phyloP scores from a whole-genome alignment of 2,888 invertebrate genomes.

The Penaeus monodon region DNA sequence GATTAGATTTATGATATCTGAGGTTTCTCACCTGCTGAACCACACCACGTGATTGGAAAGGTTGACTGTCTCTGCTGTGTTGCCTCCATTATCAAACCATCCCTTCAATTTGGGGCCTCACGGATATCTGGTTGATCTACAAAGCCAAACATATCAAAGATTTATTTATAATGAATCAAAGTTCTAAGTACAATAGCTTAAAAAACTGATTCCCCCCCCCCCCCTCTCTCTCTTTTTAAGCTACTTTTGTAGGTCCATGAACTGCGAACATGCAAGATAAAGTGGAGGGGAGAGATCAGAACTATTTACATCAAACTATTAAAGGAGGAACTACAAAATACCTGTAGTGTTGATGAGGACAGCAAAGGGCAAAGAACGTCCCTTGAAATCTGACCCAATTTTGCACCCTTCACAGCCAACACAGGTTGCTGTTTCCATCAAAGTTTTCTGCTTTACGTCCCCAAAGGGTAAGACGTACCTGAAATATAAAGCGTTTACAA shows the following conservation, averaged over 20 bases:
- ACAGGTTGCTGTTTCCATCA: slow-evolving; percentile 83
- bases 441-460: slow-evolving; percentile 93
- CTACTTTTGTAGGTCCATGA: too few relatives aligned
- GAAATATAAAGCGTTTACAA: not conserved
- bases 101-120: slow-evolving; percentile 85
- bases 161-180: not conserved
- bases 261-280: too few relatives aligned
- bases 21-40: slow-evolving; percentile 42
- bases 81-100: slow-evolving; percentile 93
- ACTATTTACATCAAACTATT: too few relatives aligned
- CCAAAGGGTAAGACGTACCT: slow-evolving; percentile 85
- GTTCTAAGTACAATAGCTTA: too few relatives aligned
- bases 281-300: too few relatives aligned
- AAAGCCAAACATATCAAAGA: slow-evolving; percentile 68
- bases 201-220: too few relatives aligned
- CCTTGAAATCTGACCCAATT: slow-evolving; percentile 91
- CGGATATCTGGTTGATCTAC: slow-evolving; percentile 88
- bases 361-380: slow-evolving; percentile 70
- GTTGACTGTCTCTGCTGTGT: slow-evolving; percentile 74
- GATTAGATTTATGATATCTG: too few relatives aligned
- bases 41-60: slow-evolving; percentile 70
- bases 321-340: not conserved
- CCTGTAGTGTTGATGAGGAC: slow-evolving; percentile 70
- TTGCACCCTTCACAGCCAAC: slow-evolving; percentile 84
- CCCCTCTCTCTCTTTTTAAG: too few relatives aligned